phyloP scores from a whole-genome alignment of 2,113 vertebrate genomes.

The Alouatta palliata region DNA sequence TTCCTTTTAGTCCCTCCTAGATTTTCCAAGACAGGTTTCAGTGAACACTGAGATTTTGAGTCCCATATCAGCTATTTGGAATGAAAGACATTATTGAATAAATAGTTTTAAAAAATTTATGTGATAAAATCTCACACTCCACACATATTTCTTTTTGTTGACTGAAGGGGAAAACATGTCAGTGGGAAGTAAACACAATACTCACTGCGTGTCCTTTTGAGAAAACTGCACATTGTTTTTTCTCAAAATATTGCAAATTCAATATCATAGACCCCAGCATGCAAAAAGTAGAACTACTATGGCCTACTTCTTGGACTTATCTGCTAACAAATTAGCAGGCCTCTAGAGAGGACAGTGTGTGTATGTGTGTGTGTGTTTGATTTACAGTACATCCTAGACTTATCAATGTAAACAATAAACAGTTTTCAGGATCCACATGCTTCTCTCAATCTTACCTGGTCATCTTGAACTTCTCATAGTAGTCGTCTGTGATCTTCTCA shows the following conservation, averaged over 20 bases:
- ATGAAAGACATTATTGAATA: background rate
- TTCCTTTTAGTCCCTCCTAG: background rate
- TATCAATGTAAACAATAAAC: background rate
- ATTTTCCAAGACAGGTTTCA: background rate
- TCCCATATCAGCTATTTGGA: background rate
- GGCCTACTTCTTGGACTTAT: background rate
- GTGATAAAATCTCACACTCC: background rate
- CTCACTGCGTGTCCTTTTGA: background rate
- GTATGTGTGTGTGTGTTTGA: background rate
- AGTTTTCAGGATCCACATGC: background rate
- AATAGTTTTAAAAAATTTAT: background rate
- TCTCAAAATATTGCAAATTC: slow-evolving; percentile 4
- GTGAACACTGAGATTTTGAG: background rate
- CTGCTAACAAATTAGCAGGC: background rate
- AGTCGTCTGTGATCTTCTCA: background rate
- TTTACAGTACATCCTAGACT: background rate
- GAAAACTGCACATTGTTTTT: background rate
- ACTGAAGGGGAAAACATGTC: background rate
- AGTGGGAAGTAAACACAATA: background rate
- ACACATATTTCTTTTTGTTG: background rate
- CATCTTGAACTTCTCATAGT: background rate
- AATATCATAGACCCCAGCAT: background rate
- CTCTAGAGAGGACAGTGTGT: background rate
- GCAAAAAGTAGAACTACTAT: background rate
- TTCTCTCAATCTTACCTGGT: background rate